Evolutionary conservation across 2,888 invertebrate species (phyloP), one percentile per base, ranked within the genome.

Genomic region (Nymphalis polychloros): DNA sequence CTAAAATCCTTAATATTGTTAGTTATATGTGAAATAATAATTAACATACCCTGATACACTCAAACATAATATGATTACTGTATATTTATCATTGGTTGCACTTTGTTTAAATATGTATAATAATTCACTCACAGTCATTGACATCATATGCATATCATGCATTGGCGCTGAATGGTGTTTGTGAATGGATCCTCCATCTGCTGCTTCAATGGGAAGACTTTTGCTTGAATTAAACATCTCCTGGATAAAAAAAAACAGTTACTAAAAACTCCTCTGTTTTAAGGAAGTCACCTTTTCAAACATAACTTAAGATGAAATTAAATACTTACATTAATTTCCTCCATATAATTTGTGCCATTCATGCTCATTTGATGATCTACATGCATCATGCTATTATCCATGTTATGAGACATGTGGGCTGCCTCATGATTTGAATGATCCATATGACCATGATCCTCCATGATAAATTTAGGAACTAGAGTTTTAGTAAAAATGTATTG

Each of bases 91-190:
- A 62, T 27, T 17, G 8, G 13, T 35, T 20, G 2, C 19, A 20
- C n/a, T 17, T 52, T 20, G 31, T 17, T 35, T 20, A 27, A 31
- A 31, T 31, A 31, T 31, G 5, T 31, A 31, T 31, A 31, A 31
- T 46, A 63, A 13, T 50, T 53, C 71, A 77, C 86, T 84, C 79
- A 89, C 89, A 59, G 88, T 87, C 88, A 89, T 89, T 49, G 83
- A 77, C 86, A 87, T 85, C 70, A 77, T 78, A 64, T 47, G 59
- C 67, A 35, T 46, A 41, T 20, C 27, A 46, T 53, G 53, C 47
- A 23, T 10, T 47, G 55, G 52, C 5, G 1, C 8, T 16, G 13
- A 20, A 2, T 41, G n/a, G 46, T 52, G 52, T 13, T 50, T 31
- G 10, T 55, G 31, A 13, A 23, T 27, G 3, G 6, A 47, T 47